Evolutionary conservation across 1,140 invertebrate species (phyloP).

Genomic region (Brachionus angularis): DNA sequence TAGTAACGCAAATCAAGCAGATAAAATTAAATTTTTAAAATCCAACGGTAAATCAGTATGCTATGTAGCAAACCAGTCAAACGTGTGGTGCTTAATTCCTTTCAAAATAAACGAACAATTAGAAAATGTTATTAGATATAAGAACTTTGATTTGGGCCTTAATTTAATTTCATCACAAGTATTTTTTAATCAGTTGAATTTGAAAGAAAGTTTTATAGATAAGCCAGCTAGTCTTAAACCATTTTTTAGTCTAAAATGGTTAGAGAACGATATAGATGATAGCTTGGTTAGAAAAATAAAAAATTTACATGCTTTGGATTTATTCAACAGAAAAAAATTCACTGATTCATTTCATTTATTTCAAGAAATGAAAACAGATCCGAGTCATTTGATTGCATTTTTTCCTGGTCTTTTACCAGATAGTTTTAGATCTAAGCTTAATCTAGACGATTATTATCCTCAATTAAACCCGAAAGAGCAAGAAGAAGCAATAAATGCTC

Average conservation of each 20-base stretch:
- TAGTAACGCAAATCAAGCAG: background rate
- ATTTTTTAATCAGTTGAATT: background rate
- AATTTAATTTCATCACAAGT: background rate
- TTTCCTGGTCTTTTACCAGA: slow-evolving; percentile 82
- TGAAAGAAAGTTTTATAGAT: background rate
- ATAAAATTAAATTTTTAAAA: slow-evolving; percentile 30
- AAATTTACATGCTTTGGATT: slow-evolving; percentile 17
- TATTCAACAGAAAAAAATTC: slow-evolving; percentile 10
- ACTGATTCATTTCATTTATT: slow-evolving; percentile 24
- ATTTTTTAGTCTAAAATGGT: background rate
- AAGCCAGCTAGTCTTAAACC: slow-evolving; percentile 3
- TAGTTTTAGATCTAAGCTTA: slow-evolving; percentile 60
- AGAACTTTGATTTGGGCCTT: slow-evolving; percentile 33
- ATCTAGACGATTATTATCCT: slow-evolving; percentile 63
- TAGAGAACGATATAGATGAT: background rate
- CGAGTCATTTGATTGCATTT: slow-evolving; percentile 84
- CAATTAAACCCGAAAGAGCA: slow-evolving; percentile 75
- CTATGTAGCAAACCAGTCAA: slow-evolving; percentile 40
- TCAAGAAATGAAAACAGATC: slow-evolving; percentile 63
- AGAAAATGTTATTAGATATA: slow-evolving; percentile 1
- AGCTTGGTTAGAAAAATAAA: background rate
- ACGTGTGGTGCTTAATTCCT: slow-evolving; percentile 35
- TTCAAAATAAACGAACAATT: slow-evolving; percentile 39
- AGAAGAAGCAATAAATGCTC: slow-evolving; percentile 77
- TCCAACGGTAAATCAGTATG: slow-evolving; percentile 34